Conservation (phyloP, 2,797 vertebrate genomes). For the Simalia tracyae region DNA sequence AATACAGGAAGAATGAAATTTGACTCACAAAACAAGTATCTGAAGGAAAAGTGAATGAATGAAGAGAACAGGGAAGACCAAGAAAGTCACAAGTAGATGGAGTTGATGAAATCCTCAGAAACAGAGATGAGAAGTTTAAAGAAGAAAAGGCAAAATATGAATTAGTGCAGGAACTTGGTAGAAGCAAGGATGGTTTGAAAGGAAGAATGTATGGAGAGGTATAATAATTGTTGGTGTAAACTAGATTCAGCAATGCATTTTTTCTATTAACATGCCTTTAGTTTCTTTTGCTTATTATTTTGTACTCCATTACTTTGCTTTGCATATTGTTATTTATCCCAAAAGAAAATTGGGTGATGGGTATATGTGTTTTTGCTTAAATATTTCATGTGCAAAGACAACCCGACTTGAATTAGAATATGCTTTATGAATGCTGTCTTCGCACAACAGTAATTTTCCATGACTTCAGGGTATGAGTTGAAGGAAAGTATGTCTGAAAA, state of each 20-base stretch:
- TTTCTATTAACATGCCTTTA: not conserved
- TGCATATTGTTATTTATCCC: not conserved
- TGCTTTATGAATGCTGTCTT: conserved; percentile 16
- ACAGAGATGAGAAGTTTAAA: no score
- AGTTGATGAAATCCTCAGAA: no score
- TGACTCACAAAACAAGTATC: no score
- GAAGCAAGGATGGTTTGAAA: no score
- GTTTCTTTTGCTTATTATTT: not conserved
- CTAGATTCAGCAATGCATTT: not conserved
- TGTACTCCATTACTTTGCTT: not conserved
- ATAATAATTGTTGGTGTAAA: not conserved
- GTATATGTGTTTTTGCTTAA: not conserved
- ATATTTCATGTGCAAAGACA: conserved; percentile 22
- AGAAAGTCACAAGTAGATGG: no score
- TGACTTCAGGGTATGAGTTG: conserved; percentile 16
- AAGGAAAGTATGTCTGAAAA: conserved; percentile 35
- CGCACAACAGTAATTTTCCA: fast-evolving
- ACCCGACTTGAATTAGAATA: conserved; percentile 18
- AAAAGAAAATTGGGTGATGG: not conserved
- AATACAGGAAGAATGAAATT: no score
- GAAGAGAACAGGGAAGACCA: no score
- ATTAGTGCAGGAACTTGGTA: no score
- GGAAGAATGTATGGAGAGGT: not conserved
- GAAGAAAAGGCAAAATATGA: no score
- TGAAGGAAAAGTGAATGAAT: no score